Conservation (phyloP, 2,113 vertebrate genomes). For the Neogobius melanostomus region DNA sequence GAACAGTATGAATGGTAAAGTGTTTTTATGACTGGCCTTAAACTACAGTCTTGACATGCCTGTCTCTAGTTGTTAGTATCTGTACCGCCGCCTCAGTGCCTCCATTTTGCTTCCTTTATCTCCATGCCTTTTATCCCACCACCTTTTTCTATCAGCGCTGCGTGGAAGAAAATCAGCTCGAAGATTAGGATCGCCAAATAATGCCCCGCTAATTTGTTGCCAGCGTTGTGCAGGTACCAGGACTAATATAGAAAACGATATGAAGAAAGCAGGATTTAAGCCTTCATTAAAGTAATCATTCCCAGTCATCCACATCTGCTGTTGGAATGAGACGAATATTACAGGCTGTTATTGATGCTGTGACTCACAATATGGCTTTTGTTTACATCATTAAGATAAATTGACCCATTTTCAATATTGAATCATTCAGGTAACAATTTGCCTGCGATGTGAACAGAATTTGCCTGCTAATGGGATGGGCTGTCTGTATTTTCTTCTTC, state of each 20-base stretch:
- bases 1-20: not conserved
- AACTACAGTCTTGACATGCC: not conserved
- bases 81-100: not conserved
- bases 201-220: constrained; percentile 33
- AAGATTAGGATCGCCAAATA: constrained; percentile 45
- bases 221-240: constrained; percentile 22
- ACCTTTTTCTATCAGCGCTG: not conserved
- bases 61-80: not conserved
- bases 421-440: constrained; percentile 10
- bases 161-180: not conserved
- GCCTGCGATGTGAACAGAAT: not conserved
- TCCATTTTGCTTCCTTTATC: not conserved
- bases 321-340: constrained; percentile 32
- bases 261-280: constrained; percentile 34
- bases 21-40: not conserved
- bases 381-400: constrained; percentile 34
- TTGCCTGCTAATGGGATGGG: not conserved
- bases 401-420: constrained; percentile 13
- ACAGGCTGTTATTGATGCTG: constrained; percentile 10
- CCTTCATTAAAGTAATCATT: constrained; percentile 54
- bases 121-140: constrained; percentile 5
- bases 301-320: constrained; percentile 24
- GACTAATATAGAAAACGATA: constrained; percentile 31
- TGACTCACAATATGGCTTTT: constrained; percentile 32
- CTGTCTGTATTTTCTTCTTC: not conserved